Evolutionary conservation across 2,113 vertebrate genomes (phyloP), one percentile per base, ranked within the genome.

Genomic region (Choloepus hoffmanni): DNA sequence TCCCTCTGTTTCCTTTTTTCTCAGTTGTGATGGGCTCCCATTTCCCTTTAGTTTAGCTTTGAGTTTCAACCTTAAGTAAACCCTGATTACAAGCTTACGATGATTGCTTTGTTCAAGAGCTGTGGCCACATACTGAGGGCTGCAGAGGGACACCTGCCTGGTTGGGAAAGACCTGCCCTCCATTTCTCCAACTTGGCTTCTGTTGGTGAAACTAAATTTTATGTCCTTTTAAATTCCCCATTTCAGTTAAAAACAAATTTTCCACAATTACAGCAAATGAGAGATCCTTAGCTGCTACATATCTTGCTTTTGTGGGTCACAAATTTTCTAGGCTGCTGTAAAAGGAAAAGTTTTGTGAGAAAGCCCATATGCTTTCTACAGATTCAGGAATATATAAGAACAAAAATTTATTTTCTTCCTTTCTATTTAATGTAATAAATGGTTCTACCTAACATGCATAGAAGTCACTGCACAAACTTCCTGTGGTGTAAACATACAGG

Each of bases 51-150:
- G 67, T 93, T 74, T 68, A 40, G 78, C 85, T 87, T 82, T 90
- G 72, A 92, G 77, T 92, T 97, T 96, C 82, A 83, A 55, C 55
- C 55, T 88, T 94, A 83, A 92, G 81, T 63, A 48, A 85, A 92
- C 33, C 72, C 43, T 68, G 45, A 30, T 76, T 85, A 81, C 53
- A 58, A 81, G 40, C 24, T 55, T 85, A 53, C 5, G n/a, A 28
- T 43, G 1, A 88, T n/a, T 70, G 24, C 60, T 14, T 36, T 43
- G 21, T 43, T 30, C 12, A 3, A 55, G 53, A 43, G 8, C 68
- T 84, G 72, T 55, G 63, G 6, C 40, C 19, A 8, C 40, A 13
- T 2, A 48, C 50, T 8, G 3, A 16, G 43, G 18, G 30, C 26
- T 30, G 8, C 3, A 2, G 12, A 16, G 33, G 1, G 3, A 55